A percentile compares a stretch with the other conserved stretches of the same genome.
Evolutionary conservation across 2,888 invertebrate species (phyloP).

Genomic region (Caprella mutica): DNA sequence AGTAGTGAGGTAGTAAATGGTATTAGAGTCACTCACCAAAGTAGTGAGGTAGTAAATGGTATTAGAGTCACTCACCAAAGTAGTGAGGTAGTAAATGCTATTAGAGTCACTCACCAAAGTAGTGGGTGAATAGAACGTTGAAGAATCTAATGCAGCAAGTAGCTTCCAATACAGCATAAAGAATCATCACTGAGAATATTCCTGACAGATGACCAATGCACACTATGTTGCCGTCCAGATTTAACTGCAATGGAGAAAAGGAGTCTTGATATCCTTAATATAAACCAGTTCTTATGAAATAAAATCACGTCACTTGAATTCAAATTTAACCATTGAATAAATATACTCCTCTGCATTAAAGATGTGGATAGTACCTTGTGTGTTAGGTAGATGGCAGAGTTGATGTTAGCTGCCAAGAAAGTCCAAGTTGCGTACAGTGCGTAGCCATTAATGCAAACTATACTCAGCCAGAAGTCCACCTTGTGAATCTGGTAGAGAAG

Average conservation of each 20-base stretch:
- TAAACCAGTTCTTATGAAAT: background rate
- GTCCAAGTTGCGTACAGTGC: slow-evolving; percentile 33
- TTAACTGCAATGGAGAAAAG: background rate
- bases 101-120: background rate
- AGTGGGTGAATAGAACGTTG: background rate
- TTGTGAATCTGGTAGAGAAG: too few relatives aligned
- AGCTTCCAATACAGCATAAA: background rate
- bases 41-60: too few relatives aligned
- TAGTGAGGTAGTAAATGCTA: too few relatives aligned
- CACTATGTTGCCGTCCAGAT: background rate
- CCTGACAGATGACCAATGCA: background rate
- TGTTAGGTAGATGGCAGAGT: slow-evolving; percentile 25
- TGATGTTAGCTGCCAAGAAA: slow-evolving; percentile 30
- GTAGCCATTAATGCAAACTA: slow-evolving; percentile 28
- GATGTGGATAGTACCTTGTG: slow-evolving; percentile 21
- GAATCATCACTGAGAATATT: background rate
- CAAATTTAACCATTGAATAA: too few relatives aligned
- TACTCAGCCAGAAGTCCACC: slow-evolving; percentile 19
- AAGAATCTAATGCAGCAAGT: background rate
- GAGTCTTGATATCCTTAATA: background rate
- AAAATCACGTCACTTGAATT: too few relatives aligned
- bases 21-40: too few relatives aligned
- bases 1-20: too few relatives aligned
- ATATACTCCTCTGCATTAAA: too few relatives aligned
- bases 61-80: too few relatives aligned